Percentiles rank a stretch among this genome's conserved stretches.
Evolutionary conservation across 2,113 vertebrate species (phyloP).

Genomic region (Leptobrachium leishanense): DNA sequence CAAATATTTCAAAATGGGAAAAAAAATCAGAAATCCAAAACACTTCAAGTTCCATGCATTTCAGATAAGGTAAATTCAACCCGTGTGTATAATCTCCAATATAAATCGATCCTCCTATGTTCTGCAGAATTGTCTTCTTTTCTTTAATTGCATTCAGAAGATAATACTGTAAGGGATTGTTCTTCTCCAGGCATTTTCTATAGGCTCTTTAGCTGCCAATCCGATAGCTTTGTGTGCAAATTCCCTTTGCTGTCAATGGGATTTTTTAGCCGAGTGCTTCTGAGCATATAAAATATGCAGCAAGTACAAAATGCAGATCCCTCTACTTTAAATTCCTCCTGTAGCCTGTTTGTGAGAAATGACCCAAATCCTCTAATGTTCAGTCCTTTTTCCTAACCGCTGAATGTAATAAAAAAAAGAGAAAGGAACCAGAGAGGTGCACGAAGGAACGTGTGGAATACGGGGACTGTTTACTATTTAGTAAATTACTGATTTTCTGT

Average conservation of each 20-base stretch:
- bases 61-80: too few species aligned
- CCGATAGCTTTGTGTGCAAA: background rate
- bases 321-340: background rate
- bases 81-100: background rate
- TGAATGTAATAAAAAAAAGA: background rate
- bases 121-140: background rate
- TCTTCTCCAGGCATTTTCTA: background rate
- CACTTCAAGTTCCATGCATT: too few species aligned
- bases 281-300: constrained; percentile 16
- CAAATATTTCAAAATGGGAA: too few species aligned
- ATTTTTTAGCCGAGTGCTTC: constrained; percentile 8
- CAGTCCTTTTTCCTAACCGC: background rate
- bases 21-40: too few species aligned
- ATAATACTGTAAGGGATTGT: too few species aligned
- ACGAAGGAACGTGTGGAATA: constrained; percentile 3
- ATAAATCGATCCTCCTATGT: background rate
- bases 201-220: background rate
- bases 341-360: background rate
- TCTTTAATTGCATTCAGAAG: background rate
- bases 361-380: constrained; percentile 19
- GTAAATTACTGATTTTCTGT: background rate
- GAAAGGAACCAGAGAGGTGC: background rate
- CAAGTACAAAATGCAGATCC: constrained; percentile 14
- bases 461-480: background rate
- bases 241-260: background rate